Evolutionary conservation across 1,140 invertebrate species (phyloP), one percentile per base, ranked within the genome.

Genomic region (Manduca sexta): DNA sequence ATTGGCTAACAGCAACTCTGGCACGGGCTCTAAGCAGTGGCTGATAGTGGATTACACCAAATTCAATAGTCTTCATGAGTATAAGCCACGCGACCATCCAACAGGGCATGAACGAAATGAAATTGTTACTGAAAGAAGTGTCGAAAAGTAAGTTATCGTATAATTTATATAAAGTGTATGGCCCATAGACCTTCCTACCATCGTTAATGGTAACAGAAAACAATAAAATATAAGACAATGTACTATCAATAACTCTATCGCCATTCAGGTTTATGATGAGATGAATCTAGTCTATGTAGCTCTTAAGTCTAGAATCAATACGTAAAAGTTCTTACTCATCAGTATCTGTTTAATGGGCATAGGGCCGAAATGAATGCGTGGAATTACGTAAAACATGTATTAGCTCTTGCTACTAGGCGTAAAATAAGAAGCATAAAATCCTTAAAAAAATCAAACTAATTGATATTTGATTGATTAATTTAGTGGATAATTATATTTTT

Each of bases 21-120:
- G 93, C 5, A 96, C 94, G 18, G 94, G 95, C 45, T 94, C 93
- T 68, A 95, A 96, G 59, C 94, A 98, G 72, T 98, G 96, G 96
- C 90, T 96, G 52, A 85, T 94, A 6, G 86, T 96, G 0, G 93
- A 97, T 78, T 92, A 87, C 47, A 90, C 87, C 89, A 89, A 76
- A 63, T 81, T 82, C 45, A 60, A 68, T 14, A 45, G 49, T 2
- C 38, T 77, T 18, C 44, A 53, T n/a, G 51, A 63, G 14, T 29
- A 13, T 39, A 17, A 44, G 2, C 35, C 7, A 31, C 34, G 38
- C 8, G 33, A 21, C 2, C 35, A 45, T 18, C 21, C 35, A 15
- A 6, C 17, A 15, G 65, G 56, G 15, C 44, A 21, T 7, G 50
- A 49, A 18, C 68, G 56, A 16, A 77, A 70, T 33, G 70, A 81